phyloP scores from a whole-genome alignment of 2,888 invertebrate species.

The Andrena fulva region DNA sequence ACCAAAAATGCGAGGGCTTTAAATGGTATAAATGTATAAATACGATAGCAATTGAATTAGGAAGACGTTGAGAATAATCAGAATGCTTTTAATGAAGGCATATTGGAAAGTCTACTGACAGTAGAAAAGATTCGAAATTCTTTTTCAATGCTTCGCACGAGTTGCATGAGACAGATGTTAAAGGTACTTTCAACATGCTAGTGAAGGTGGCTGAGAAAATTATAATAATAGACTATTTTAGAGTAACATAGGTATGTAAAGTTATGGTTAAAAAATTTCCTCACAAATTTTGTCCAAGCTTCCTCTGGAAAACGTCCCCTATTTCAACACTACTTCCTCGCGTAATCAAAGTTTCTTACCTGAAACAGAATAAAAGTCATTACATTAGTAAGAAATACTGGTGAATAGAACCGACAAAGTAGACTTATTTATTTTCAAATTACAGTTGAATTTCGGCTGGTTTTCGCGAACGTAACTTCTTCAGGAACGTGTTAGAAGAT shows the following conservation, averaged over 20 bases:
- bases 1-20: background rate
- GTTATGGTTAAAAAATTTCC: slow-evolving; percentile 1
- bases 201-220: background rate
- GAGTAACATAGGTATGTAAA: background rate
- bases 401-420: background rate
- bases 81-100: background rate
- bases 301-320: too few relatives aligned
- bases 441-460: too few relatives aligned
- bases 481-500: background rate
- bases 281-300: background rate
- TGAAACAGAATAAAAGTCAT: slow-evolving; percentile 30
- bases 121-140: background rate
- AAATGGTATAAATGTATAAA: background rate
- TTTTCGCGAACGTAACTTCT: background rate
- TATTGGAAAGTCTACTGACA: background rate
- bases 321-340: background rate
- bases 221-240: background rate
- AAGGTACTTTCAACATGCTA: too few relatives aligned
- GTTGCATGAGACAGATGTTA: too few relatives aligned
- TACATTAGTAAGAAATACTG: background rate
- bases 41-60: background rate
- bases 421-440: background rate
- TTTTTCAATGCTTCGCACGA: too few relatives aligned
- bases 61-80: background rate
- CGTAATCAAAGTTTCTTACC: slow-evolving; percentile 22